Conservation (phyloP, 2,113 vertebrate species). For the Microtus richardsoni region DNA sequence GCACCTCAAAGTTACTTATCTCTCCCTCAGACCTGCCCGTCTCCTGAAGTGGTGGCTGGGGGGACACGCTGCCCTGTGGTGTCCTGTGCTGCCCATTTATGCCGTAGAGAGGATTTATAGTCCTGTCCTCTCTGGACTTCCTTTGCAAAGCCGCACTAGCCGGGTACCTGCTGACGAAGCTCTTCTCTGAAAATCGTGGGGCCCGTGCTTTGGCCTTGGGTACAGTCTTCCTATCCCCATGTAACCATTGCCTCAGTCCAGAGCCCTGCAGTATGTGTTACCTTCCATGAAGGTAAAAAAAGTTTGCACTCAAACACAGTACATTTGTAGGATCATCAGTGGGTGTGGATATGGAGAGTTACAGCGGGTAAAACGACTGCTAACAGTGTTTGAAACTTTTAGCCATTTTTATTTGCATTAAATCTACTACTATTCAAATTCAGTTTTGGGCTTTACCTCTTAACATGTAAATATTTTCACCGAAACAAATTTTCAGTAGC, state of each 20-base stretch:
- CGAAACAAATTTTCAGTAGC: not conserved
- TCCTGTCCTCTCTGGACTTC: not conserved
- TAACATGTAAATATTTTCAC: not conserved
- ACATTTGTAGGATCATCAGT: not conserved
- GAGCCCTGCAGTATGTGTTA: not conserved
- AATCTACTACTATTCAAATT: not conserved
- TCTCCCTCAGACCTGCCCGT: not conserved
- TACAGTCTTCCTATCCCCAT: not conserved
- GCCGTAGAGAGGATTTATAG: not conserved
- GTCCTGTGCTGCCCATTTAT: not conserved
- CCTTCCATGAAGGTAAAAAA: constrained; percentile 39
- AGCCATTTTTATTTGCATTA: not conserved
- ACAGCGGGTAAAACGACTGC: not conserved
- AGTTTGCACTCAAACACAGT: not conserved
- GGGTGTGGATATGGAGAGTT: too few species aligned
- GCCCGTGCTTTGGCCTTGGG: not conserved
- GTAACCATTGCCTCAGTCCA: not conserved
- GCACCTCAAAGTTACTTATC: not conserved
- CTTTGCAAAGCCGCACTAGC: not conserved
- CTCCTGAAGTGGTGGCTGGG: not conserved
- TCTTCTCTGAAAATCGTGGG: not conserved
- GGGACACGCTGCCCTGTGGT: not conserved
- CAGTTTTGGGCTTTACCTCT: too few species aligned
- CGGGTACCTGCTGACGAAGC: not conserved
- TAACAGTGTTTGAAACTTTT: too few species aligned